Conservation (phyloP, 2,113 vertebrate genomes). For the Thalassarche chlororhynchos region DNA sequence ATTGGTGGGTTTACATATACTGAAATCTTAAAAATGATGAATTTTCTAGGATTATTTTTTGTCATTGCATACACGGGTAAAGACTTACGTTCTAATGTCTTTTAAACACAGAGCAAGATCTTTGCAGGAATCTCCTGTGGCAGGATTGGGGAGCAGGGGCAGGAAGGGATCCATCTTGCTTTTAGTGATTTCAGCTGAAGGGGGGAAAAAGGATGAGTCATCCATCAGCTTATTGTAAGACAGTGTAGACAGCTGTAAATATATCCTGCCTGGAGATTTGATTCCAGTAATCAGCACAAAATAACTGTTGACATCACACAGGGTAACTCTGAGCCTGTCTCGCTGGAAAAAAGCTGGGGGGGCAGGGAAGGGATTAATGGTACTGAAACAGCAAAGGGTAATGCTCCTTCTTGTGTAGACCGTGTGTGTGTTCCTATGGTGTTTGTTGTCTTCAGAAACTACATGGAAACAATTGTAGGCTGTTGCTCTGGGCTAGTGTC, state of each 20-base stretch:
- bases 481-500: not conserved
- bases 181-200: conserved; percentile 3
- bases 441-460: not conserved
- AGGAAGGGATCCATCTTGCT: not conserved
- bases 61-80: not conserved
- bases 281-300: conserved; percentile 71
- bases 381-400: not conserved
- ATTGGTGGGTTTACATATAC: not conserved
- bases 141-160: not conserved
- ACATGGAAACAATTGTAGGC: not conserved
- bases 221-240: conserved; percentile 51
- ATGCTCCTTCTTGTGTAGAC: not conserved
- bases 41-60: not conserved
- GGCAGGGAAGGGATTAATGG: not conserved
- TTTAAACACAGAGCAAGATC: not conserved
- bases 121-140: not conserved
- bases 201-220: conserved; percentile 56
- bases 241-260: conserved; percentile 55
- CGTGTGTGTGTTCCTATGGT: not conserved
- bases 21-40: not conserved
- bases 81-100: accelerated
- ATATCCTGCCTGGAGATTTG: conserved; percentile 69
- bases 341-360: not conserved
- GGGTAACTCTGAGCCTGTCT: not conserved
- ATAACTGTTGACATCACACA: conserved; percentile 54